Base-by-base conservation (phyloP, 2,888 invertebrate species). In the Herminia tarsipennalis region DNA sequence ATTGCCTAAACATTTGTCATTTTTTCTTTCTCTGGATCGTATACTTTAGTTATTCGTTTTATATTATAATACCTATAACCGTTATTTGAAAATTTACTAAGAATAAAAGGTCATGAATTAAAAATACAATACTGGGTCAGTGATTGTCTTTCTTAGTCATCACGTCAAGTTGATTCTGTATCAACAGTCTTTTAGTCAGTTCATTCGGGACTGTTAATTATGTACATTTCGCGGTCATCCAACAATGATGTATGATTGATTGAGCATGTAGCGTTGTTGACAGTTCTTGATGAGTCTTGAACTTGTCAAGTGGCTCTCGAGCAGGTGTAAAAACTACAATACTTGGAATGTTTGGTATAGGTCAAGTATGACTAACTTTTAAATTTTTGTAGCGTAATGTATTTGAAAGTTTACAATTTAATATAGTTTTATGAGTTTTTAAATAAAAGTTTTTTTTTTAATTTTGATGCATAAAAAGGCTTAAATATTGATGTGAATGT, bases 261-360 rank as follows among this genome's bases (percentile, higher is more conserved):
- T 21, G 40, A 32, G 16, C 30, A 12, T 46, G 13, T 32, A 41
- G 13, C 28, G 32, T 24, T 27, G 8, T 36, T 27, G 36, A 40
- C 36, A 36, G 16, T 27, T 39, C 10, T 27, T 17, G 27, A 41
- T 25, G 13, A 9, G 24, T 13, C 41, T 36, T 13, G 36, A 30
- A 21, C 6, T 5, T 14, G 21, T 32, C 39, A 43, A 65, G 56
- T 28, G 34, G 3, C 39, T 39, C 59, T 59, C 48, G 30, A 58
- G 48, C 57, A 64, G 51, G 34, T 52, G 49, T 34, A 46, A 39
- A 43, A 39, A 58, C 45, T 44, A 62, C 56, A 56, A 69, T 65
- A 58, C 44, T 13, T 2, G 53, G 57, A 66, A 67, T 59, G 49
- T 69, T 66, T 49, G 34, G 55, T 56, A 14, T 47, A 57, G 69